These are phyloP conservation scores for Eulemur rubriventer DNA, from an alignment of 2,797 vertebrate genomes.

Conservation along the genomic window DNA sequence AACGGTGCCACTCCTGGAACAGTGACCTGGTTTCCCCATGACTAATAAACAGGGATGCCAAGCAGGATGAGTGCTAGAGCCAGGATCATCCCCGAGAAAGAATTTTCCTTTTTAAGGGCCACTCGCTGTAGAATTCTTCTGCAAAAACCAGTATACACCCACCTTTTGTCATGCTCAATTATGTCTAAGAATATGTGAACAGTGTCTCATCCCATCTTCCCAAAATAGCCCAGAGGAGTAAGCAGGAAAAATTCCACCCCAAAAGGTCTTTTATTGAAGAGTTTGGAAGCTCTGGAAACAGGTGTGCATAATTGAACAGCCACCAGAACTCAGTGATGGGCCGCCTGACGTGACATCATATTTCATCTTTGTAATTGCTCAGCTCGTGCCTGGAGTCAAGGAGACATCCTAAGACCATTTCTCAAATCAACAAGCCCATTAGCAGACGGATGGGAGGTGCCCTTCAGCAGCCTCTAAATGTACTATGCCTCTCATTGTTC, in stretches of 20 bases:
- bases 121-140: not conserved
- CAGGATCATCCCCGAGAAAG: not conserved
- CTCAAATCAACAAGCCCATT: slow-evolving; percentile 26
- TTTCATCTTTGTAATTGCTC: not conserved
- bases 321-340: not conserved
- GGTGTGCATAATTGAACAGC: not conserved
- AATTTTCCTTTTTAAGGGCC: not conserved
- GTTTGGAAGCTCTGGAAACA: not conserved
- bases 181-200: not conserved
- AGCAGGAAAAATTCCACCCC: not conserved
- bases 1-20: not conserved
- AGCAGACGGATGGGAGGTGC: not conserved
- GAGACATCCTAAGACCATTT: not conserved
- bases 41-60: not conserved
- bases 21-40: not conserved
- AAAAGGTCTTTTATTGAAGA: not conserved
- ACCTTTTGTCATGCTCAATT: not conserved
- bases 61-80: not conserved
- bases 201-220: not conserved
- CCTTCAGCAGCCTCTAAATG: not conserved
- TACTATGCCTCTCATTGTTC: not conserved
- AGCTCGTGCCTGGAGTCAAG: not conserved
- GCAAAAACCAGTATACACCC: not conserved
- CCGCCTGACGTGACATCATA: not conserved
- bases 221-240: not conserved